A percentile compares a stretch with the other conserved stretches of the same genome.
Evolutionary conservation across 2,797 vertebrate species (phyloP).

Genomic region (Microchirus variegatus): DNA sequence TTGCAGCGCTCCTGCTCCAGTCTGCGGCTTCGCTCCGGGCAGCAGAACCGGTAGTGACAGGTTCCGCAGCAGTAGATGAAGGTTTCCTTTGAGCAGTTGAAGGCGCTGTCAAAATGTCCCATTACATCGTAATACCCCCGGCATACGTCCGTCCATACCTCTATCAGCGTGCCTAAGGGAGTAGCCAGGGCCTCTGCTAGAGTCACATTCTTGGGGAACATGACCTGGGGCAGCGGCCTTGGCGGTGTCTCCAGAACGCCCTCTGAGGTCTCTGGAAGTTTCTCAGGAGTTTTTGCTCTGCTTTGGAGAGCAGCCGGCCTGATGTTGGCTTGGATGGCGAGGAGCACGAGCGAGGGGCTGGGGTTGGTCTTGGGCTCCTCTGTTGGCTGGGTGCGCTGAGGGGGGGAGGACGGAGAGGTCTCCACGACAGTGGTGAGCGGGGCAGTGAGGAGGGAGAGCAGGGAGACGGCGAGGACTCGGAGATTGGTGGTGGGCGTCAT

Average conservation of each 20-base stretch:
- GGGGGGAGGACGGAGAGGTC: slow-evolving; percentile 63
- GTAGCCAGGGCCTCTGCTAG: slow-evolving; percentile 73
- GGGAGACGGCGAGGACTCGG: slow-evolving; percentile 76
- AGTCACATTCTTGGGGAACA: slow-evolving; percentile 83
- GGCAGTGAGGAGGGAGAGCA: slow-evolving; percentile 78
- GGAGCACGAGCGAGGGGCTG: slow-evolving; percentile 62
- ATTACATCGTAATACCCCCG: slow-evolving; percentile 93
- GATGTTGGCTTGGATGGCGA: slow-evolving; percentile 59
- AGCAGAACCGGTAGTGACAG: slow-evolving; percentile 95
- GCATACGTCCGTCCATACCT: slow-evolving; percentile 84
- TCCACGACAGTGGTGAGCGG: slow-evolving; percentile 70
- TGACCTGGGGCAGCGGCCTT: slow-evolving; percentile 82
- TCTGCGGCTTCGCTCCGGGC: slow-evolving; percentile 85
- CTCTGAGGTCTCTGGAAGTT: slow-evolving; percentile 53
- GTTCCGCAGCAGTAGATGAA: slow-evolving; percentile 93
- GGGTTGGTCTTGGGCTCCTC: slow-evolving; percentile 58
- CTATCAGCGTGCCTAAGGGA: slow-evolving; percentile 73
- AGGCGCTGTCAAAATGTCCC: slow-evolving; percentile 91
- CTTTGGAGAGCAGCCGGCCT: slow-evolving; percentile 64
- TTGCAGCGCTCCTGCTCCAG: slow-evolving; percentile 89
- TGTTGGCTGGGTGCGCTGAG: slow-evolving; percentile 56
- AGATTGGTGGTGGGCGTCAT: slow-evolving; percentile 84
- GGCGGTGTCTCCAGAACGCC: slow-evolving; percentile 73
- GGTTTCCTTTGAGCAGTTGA: slow-evolving; percentile 92
- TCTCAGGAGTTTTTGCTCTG: slow-evolving; percentile 49